Evolutionary conservation across 2,888 invertebrate species (phyloP), one percentile per base, ranked within the genome.

Genomic region (Lomographa bimaculata): DNA sequence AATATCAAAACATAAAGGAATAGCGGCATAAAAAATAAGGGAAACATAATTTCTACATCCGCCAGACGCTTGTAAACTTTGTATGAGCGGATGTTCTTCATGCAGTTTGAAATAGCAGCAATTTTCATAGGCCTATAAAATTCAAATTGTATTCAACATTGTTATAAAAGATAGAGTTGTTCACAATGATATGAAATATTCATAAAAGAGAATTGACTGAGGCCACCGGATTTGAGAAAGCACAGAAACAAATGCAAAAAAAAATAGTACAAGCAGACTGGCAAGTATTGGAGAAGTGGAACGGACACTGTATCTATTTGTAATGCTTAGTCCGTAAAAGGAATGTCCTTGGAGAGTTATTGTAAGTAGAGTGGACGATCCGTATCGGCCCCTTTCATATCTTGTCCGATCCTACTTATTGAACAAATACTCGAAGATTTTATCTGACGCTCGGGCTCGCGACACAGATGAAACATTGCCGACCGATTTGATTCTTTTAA

Each of bases 161-260:
- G 82, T 78, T 50, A 55, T 27, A 44, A 67, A 57, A 70, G 69
- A 81, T 79, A 76, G 81, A 83, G 80, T 73, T 64, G 76, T 84
- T 79, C 79, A 77, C 82, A 80, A 82, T 80, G 76, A 75, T 72
- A 84, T 84, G 79, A 83, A 84, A 84, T 84, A 85, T 85, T 84
- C 79, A 85, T 84, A 78, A 74, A 82, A 76, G 69, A 64, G 71
- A 67, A 68, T 67, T 66, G 72, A 67, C 64, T 52, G 60, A 56
- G 73, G 67, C 74, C 74, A 76, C 74, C 76, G 71, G 71, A 73
- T 65, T 65, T 56, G 63, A 58, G 53, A 64, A 57, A 56, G 48
- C 55, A 57, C 54, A 51, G 40, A 50, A 63, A 58, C 51, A 58
- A 56, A 66, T 11, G 27, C 61, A 75, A 71, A 79, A 74, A 61